Evolutionary conservation across 2,888 invertebrate species (phyloP), one percentile per base, ranked within the genome.

Genomic region (Selenia dentaria): DNA sequence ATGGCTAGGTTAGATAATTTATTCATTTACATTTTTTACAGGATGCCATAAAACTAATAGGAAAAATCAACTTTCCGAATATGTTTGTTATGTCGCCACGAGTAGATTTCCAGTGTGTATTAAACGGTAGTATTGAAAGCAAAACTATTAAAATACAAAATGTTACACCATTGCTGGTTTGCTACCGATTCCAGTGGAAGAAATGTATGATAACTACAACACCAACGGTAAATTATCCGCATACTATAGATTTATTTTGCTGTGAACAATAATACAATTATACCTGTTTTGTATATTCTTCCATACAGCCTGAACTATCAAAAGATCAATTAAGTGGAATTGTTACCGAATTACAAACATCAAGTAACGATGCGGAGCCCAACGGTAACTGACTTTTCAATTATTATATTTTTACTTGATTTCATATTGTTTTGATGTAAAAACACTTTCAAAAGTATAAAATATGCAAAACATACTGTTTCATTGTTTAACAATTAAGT

Each of bases 31-130:
- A 16, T 16, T 34, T 31, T 32, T 47, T 80, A 47, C 66, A 95
- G 95, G 94, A 95, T 64, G 86, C 84, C 47, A 86, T 95, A 33
- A 90, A 91, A 54, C 70, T 95, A 28, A 79, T 77, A 31, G 95
- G 94, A 20, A 92, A 91, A 71, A 92, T 95, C 1, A 93, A 94
- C 76, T 95, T 92, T 68, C 95, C 95, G 0, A 94, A 94, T 63
- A 70, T 95, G 34, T 82, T 84, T 26, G 79, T 94, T 39, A 70
- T 88, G 49, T 91, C 93, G 27, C 83, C 84, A 8, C 74, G 78
- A 48, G 73, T 94, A 2, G 91, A 93, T 70, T 94, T 95, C 67
- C 92, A 92, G 32, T 94, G 94, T 65, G 83, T 94, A 52, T 64
- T 81, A 24, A 88, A 88, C 58, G 82, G 74, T 10, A 81, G 75